Conservation (phyloP, 92 coral and sea anemone species). For the Anthopleura xanthogrammica region DNA sequence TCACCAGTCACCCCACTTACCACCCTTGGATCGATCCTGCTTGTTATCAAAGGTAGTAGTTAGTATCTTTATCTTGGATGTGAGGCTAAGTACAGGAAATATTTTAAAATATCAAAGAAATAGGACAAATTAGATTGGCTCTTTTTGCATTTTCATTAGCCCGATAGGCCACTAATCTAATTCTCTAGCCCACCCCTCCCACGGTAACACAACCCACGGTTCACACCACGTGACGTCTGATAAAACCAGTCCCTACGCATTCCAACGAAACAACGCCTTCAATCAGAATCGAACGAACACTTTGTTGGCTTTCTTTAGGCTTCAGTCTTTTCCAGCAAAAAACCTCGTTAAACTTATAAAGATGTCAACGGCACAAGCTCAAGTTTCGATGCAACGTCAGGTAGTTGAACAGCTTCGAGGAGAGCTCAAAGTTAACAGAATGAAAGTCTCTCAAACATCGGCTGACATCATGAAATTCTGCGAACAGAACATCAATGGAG, state of each 20-base stretch:
- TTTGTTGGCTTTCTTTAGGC: not conserved
- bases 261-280: slow-evolving; percentile 32
- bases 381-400: slow-evolving; percentile 32
- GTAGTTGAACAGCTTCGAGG: slow-evolving; percentile 33
- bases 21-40: no score
- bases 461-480: slow-evolving; percentile 35
- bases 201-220: not conserved
- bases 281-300: not conserved
- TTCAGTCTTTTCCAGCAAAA: not conserved
- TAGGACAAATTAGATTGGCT: no score
- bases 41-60: no score
- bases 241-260: slow-evolving; percentile 34
- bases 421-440: slow-evolving; percentile 32
- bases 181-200: slow-evolving; percentile 4
- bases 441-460: slow-evolving; percentile 41
- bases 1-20: no score
- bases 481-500: slow-evolving; percentile 37
- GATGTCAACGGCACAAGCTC: slow-evolving; percentile 40
- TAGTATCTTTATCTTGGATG: no score
- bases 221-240: slow-evolving; percentile 9
- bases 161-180: not conserved
- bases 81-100: no score
- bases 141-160: no score
- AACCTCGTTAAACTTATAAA: slow-evolving; percentile 5
- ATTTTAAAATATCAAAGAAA: no score